Percentiles rank a stretch among this genome's conserved stretches.
Evolutionary conservation across 2,888 invertebrate species (phyloP).

Genomic region (Acheta domesticus): DNA sequence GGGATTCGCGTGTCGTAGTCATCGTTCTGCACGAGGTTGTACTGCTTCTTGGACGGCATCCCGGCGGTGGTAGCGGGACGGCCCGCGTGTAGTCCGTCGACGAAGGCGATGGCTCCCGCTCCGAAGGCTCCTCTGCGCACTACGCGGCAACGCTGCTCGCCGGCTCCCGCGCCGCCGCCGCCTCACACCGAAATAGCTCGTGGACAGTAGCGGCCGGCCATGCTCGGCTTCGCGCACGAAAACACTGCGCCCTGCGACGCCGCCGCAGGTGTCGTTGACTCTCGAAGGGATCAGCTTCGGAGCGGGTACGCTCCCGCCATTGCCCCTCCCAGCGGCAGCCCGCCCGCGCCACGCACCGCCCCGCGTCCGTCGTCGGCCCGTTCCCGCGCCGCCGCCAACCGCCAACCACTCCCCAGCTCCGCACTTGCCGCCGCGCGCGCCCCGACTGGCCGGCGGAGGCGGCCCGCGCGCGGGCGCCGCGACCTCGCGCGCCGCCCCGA

Average conservation of each 20-base stretch:
- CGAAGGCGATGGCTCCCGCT: too few relatives aligned
- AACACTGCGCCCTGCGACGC: too few relatives aligned
- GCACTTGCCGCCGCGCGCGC: background rate
- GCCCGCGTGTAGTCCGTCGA: too few relatives aligned
- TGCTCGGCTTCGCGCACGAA: too few relatives aligned
- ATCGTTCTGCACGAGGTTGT: conserved; percentile 93
- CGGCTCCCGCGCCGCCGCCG: background rate
- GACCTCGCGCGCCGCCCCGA: background rate
- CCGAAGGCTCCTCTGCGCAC: background rate
- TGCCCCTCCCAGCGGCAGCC: too few relatives aligned
- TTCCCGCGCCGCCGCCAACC: background rate
- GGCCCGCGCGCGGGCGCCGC: background rate
- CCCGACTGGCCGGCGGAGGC: background rate
- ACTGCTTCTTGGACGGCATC: conserved; percentile 87
- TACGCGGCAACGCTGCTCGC: background rate
- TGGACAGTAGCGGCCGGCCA: too few relatives aligned
- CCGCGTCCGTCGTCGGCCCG: background rate
- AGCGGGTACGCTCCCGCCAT: too few relatives aligned
- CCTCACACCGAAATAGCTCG: too few relatives aligned
- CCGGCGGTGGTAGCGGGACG: conserved; percentile 34
- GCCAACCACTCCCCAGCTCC: background rate
- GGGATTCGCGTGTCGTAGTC: conserved; percentile 94
- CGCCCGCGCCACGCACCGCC: background rate
- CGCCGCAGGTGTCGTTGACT: too few relatives aligned
- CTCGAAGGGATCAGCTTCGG: too few relatives aligned